Evolutionary conservation across 2,797 vertebrate species (phyloP).

Genomic region (Sebastes nivosus): DNA sequence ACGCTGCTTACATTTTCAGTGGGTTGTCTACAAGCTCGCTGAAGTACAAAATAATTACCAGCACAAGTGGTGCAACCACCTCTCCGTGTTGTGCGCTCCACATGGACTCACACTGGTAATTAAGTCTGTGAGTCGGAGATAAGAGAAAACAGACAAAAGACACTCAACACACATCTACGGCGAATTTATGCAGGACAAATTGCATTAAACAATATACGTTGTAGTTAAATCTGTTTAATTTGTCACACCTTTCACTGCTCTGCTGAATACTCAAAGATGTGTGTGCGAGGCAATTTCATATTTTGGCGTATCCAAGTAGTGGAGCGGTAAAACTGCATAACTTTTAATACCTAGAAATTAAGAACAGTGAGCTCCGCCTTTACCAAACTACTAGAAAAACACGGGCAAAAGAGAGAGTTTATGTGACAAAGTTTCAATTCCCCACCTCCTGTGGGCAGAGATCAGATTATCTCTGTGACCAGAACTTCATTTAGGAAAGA

Average conservation of each 20-base stretch:
- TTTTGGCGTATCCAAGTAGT: background rate
- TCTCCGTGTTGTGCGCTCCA: constrained; percentile 44
- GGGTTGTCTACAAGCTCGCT: constrained; percentile 53
- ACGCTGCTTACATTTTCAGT: constrained; percentile 42
- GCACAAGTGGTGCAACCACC: constrained; percentile 51
- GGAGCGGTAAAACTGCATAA: background rate
- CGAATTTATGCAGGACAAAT: constrained; percentile 42
- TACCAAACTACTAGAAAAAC: background rate
- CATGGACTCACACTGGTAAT: constrained; percentile 62
- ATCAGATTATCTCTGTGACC: constrained; percentile 28
- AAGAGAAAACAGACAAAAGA: constrained; percentile 58
- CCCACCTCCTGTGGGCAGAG: constrained; percentile 16
- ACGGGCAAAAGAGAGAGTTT: background rate
- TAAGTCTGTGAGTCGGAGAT: constrained; percentile 68
- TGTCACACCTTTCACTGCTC: constrained; percentile 4
- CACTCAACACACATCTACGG: constrained; percentile 30
- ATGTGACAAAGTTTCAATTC: constrained; percentile 12
- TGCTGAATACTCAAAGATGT: constrained; percentile 5
- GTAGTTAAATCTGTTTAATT: constrained; percentile 42
- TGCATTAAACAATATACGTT: constrained; percentile 32
- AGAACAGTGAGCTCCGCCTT: background rate
- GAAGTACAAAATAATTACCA: constrained; percentile 72
- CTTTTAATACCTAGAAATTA: background rate
- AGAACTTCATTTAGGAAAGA: constrained; percentile 7
- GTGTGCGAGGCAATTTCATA: background rate